phyloP scores from a whole-genome alignment of 1,140 invertebrate genomes.

The Nymphalis io region DNA sequence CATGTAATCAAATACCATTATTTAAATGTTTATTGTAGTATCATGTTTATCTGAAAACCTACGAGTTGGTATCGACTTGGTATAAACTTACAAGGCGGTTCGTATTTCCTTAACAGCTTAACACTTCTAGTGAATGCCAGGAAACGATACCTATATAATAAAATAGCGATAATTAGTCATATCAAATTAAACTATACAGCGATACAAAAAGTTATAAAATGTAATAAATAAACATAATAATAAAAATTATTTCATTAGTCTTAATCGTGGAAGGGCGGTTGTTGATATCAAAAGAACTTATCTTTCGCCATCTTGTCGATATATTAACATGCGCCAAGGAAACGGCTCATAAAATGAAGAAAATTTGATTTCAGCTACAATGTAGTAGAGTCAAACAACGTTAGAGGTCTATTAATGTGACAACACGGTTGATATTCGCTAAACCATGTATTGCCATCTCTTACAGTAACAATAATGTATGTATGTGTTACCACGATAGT shows the following conservation, averaged over 20 bases:
- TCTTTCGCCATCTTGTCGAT: conserved; percentile 51
- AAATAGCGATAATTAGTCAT: background rate
- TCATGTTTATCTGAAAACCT: conserved; percentile 31
- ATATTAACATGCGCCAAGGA: conserved; percentile 47
- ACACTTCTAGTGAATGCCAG: conserved; percentile 9
- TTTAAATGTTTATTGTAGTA: conserved; percentile 3
- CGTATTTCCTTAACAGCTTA: conserved; percentile 27
- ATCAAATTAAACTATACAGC: background rate
- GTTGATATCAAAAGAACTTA: conserved; percentile 31
- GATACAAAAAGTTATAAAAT: too few relatives aligned
- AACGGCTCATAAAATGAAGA: conserved; percentile 35
- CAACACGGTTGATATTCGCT: conserved; percentile 19
- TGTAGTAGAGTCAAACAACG: conserved; percentile 17
- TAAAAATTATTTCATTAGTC: background rate
- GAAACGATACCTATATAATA: background rate
- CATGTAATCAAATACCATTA: background rate
- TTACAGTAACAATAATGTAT: conserved; percentile 6
- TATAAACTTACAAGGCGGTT: conserved; percentile 37
- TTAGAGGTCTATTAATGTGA: conserved; percentile 19
- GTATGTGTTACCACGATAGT: conserved; percentile 25
- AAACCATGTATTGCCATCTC: conserved; percentile 15
- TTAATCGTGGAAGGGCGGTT: conserved; percentile 22
- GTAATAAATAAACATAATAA: too few relatives aligned
- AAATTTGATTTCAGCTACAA: conserved; percentile 35
- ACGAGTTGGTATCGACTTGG: conserved; percentile 35